Evolutionary conservation across 2,113 vertebrate species (phyloP), one percentile per base, ranked within the genome.

Genomic region (Melanotaenia duboulayi): DNA sequence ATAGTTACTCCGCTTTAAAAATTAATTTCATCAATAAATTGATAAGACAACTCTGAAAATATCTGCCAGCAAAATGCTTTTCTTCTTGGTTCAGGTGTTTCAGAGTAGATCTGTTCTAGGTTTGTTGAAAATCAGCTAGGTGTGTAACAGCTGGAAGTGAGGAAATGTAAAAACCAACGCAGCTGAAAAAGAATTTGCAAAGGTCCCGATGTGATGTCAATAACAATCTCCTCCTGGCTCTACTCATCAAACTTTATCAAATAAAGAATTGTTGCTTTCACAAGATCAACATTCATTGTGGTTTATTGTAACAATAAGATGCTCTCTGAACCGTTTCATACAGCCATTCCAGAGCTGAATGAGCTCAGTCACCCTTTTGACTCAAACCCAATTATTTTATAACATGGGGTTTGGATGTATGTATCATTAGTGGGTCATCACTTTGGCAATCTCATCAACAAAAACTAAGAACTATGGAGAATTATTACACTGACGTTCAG

Each of bases 181-280:
- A 60, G 42, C 7, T 37, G 59, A 39, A 64, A 54, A 37, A 65
- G 17, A 62, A 49, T 71, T 7, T 46, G 1, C 2, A 72, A 80
- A 70, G 32, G 62, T 71, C 61, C n/a, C 35, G 0, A 11, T 63
- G 59, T 54, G 48, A 68, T 24, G 57, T 77, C 59, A 82, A 71
- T 62, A 83, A 60, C 57, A 80, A 13, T 20, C 52, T 24, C 11
- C 4, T 42, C 67, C 60, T 20, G 16, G 7, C 64, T 71, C 28
- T 4, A 7, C 74, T 77, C 63, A 42, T 76, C 78, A 25, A 55
- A 35, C 74, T 52, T 51, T 16, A 76, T 78, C 56, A 52, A 55
- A 81, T 74, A 56, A 68, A 52, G 65, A 54, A n/a, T 7, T 1
- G 16, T 48, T 37, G 9, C 23, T 58, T 23, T 12, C 46, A 6